A percentile compares a stretch with the other conserved stretches of the same genome.
Evolutionary conservation across 2,797 vertebrate species (phyloP).

Genomic region (Molossus molossus): DNA sequence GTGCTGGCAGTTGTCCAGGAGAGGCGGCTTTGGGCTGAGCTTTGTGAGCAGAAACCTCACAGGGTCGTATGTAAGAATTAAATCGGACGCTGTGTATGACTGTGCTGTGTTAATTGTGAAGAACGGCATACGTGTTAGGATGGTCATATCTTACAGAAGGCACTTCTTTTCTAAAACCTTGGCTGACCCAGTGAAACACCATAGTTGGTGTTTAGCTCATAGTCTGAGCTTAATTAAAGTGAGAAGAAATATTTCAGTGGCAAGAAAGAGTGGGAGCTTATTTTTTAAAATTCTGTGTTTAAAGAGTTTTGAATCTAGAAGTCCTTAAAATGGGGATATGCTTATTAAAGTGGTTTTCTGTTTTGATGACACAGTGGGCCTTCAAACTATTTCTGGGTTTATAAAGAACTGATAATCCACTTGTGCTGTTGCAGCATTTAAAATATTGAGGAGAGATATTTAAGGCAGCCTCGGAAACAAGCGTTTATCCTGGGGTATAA

Average conservation of each 20-base stretch:
- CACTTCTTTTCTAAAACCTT: constrained; percentile 52
- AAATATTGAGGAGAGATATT: constrained; percentile 59
- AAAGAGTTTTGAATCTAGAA: constrained; percentile 13
- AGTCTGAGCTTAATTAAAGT: constrained; percentile 55
- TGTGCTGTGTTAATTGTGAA: constrained; percentile 34
- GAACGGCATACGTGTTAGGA: not conserved
- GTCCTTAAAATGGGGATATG: constrained; percentile 31
- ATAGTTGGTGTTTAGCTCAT: not conserved
- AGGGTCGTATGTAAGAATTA: constrained; percentile 24
- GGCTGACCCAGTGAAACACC: constrained; percentile 6
- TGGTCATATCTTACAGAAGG: constrained; percentile 26
- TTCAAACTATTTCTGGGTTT: constrained; percentile 43
- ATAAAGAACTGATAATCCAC: constrained; percentile 28
- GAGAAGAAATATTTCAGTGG: constrained; percentile 54
- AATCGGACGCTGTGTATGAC: not conserved
- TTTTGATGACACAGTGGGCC: not conserved
- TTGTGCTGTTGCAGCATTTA: constrained; percentile 31
- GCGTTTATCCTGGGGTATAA: not conserved
- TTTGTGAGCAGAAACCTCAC: not conserved
- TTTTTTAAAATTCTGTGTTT: not conserved
- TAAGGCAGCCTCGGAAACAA: constrained; percentile 57
- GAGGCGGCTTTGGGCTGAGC: not conserved
- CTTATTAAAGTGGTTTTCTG: constrained; percentile 34
- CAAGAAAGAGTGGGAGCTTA: constrained; percentile 4
- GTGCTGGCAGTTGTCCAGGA: not conserved